These are phyloP conservation scores for Atrina japonica DNA, from an alignment of 2,888 invertebrate species.

Conservation along the genomic window DNA sequence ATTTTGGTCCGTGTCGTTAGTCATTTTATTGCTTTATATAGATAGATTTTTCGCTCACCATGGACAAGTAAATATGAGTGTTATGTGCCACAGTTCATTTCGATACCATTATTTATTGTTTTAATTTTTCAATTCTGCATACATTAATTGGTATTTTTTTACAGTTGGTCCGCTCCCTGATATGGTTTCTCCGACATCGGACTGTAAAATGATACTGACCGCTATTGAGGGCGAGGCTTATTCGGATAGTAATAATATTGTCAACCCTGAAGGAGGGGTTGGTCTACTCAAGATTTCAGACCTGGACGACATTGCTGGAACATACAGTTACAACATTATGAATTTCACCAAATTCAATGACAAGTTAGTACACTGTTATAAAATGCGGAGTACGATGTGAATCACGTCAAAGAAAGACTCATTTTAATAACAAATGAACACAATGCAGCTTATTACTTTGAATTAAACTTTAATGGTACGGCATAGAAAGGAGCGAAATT, in stretches of 20 bases:
- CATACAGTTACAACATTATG: conserved; percentile 22
- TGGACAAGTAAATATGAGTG: too few relatives aligned
- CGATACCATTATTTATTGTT: too few relatives aligned
- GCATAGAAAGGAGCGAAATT: too few relatives aligned
- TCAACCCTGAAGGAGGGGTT: conserved; percentile 63
- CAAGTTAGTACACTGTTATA: conserved; percentile 3
- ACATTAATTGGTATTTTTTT: too few relatives aligned
- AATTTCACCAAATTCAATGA: conserved; percentile 28
- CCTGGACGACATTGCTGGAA: conserved; percentile 21
- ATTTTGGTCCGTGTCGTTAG: too few relatives aligned
- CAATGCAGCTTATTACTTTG: too few relatives aligned
- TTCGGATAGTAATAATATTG: conserved; percentile 30
- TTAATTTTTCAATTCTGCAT: too few relatives aligned
- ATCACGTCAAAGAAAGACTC: background rate
- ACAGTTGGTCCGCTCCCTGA: conserved; percentile 64
- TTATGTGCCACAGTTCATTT: too few relatives aligned
- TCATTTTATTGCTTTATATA: too few relatives aligned
- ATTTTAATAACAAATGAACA: background rate
- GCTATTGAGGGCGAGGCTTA: conserved; percentile 67
- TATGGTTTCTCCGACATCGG: conserved; percentile 58
- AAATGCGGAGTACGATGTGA: background rate
- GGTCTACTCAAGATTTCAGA: conserved; percentile 55
- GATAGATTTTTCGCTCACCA: too few relatives aligned
- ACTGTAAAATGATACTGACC: conserved; percentile 58
- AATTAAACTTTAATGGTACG: too few relatives aligned